Conservation (phyloP, 92 coral and sea anemone genomes). For the Bergia puertoricense region DNA sequence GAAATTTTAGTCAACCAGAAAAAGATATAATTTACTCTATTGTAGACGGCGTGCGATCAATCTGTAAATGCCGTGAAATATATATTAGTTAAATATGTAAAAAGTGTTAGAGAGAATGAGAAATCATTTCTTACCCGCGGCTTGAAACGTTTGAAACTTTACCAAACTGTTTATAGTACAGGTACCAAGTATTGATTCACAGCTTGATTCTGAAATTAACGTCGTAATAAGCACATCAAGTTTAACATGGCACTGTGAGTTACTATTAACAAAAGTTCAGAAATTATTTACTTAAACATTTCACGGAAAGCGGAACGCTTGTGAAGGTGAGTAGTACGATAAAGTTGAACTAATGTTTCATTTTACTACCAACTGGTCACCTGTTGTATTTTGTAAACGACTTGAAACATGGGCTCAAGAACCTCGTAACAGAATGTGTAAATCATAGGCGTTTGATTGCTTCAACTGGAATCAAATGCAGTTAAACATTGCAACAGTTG, state of each 20-base stretch:
- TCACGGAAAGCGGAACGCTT: background rate
- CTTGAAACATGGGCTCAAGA: background rate
- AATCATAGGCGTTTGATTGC: too few relatives aligned
- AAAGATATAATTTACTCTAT: too few relatives aligned
- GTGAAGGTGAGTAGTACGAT: background rate
- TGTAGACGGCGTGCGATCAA: background rate
- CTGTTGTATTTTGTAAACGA: conserved; percentile 16
- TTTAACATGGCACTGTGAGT: background rate
- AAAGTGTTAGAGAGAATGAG: background rate
- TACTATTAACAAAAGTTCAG: background rate
- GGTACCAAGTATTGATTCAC: background rate
- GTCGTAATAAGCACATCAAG: too few relatives aligned
- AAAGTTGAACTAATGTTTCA: background rate
- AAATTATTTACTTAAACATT: too few relatives aligned
- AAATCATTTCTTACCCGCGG: background rate
- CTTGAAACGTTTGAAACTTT: background rate
- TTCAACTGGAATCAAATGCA: background rate
- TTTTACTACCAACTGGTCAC: background rate
- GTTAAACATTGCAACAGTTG: background rate
- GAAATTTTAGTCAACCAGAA: too few relatives aligned
- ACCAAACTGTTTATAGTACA: background rate
- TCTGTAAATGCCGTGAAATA: background rate
- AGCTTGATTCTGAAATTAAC: background rate
- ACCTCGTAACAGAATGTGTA: background rate
- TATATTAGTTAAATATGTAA: background rate